Conservation (phyloP, 2,888 invertebrate genomes). For the Eutolmus rufibarbis region DNA sequence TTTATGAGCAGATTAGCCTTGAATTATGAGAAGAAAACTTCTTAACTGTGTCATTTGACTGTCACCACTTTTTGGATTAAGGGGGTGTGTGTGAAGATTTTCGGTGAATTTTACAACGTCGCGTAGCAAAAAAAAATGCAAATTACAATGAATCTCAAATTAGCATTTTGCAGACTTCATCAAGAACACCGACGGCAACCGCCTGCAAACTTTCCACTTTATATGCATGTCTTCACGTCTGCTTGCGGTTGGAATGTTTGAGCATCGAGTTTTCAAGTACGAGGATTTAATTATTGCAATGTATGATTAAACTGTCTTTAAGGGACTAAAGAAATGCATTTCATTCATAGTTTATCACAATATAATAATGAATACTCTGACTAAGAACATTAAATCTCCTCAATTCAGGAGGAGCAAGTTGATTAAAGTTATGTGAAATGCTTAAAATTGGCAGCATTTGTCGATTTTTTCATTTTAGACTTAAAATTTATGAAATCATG, state of each 20-base stretch:
- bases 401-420: too few species aligned
- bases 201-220: neutral
- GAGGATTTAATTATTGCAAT: neutral
- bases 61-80: neutral
- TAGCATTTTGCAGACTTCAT: neutral
- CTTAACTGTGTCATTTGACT: neutral
- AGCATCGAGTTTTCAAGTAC: neutral
- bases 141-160: neutral
- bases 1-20: neutral
- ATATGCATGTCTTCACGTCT: neutral
- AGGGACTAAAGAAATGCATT: neutral
- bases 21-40: neutral
- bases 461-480: too few species aligned
- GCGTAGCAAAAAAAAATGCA: neutral
- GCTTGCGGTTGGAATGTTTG: neutral
- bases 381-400: too few species aligned
- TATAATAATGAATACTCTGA: neutral
- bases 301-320: neutral
- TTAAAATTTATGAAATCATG: too few species aligned
- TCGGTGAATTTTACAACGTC: neutral
- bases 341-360: neutral
- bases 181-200: neutral
- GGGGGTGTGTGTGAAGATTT: neutral
- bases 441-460: too few species aligned
- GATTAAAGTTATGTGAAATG: too few species aligned